Evolutionary conservation across 1,140 invertebrate species (phyloP).

Genomic region (Phenacoccus solenopsis): DNA sequence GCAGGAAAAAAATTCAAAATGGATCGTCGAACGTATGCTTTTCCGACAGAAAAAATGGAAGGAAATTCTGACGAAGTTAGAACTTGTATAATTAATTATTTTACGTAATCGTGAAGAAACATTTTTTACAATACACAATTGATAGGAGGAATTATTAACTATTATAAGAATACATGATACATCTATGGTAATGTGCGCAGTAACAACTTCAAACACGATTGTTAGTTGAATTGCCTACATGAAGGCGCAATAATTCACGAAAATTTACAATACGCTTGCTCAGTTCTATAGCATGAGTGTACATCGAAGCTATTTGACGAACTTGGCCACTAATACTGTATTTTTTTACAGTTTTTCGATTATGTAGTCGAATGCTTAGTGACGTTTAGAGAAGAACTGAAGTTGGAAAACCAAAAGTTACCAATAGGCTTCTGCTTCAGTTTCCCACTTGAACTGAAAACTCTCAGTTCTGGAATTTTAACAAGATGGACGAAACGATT

Average conservation of each 20-base stretch:
- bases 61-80: not conserved
- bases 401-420: slow-evolving; percentile 50
- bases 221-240: not conserved
- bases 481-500: slow-evolving; percentile 73
- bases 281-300: too few relatives aligned
- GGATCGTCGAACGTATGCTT: not conserved
- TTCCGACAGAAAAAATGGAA: not conserved
- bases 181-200: too few relatives aligned
- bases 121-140: too few relatives aligned
- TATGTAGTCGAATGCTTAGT: slow-evolving; percentile 59
- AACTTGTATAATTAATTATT: not conserved
- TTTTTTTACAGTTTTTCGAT: slow-evolving; percentile 44
- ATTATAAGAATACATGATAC: not conserved
- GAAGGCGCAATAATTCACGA: too few relatives aligned
- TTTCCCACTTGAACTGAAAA: slow-evolving; percentile 62
- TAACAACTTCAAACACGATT: not conserved
- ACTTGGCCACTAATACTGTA: too few relatives aligned
- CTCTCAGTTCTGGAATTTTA: slow-evolving; percentile 50
- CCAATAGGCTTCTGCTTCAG: slow-evolving; percentile 80
- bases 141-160: not conserved
- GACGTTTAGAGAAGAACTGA: slow-evolving; percentile 47
- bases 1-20: not conserved
- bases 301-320: too few relatives aligned
- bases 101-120: too few relatives aligned
- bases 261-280: too few relatives aligned